Base-by-base conservation (phyloP, 2,888 invertebrate genomes). In the Diaperis boleti region DNA sequence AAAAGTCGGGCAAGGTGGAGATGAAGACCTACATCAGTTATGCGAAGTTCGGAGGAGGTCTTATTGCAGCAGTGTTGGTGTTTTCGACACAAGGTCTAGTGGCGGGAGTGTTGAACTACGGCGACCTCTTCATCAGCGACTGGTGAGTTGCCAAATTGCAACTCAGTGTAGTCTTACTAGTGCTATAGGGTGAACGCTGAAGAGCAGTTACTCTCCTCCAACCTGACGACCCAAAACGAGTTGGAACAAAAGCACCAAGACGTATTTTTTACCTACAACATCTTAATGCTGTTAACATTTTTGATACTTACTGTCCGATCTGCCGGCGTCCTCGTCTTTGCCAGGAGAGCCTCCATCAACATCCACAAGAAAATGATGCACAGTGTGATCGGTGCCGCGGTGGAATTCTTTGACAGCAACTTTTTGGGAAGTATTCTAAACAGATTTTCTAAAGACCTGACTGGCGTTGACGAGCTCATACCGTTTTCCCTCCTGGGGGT, bases 361-460 rank as follows among this genome's bases (percentile, higher is more conserved):
- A n/a, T 65, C 11, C 65, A 65, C 26, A 65, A 62, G 37, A 14
- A 35, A 17, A 65, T 62, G 62, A 2, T 52, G n/a, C 31, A 10
- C 1, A 7, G 22, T 1, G 42, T 65, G 8, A 50, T 65, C 8
- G 52, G 59, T 15, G 52, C 59, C 3, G 1, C 59, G 1, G 52
- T 62, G 52, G 13, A 37, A 2, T 60, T 69, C 52, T 59, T 49
- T n/a, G 57, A 57, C 29, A 18, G 11, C 3, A 59, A 31, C 22
- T 57, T 50, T 41, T 37, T 61, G 17, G 65, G 62, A 2, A 65
- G 50, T 18, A 57, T 65, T 13, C 91, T 79, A 82, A 84, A 0
- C 84, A 86, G 67, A 84, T 92, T 55, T 87, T 79, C 63, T 79
- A 95, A 64, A 86, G 87, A 69, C 44, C 17, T 65, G 41, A 17